phyloP scores from a whole-genome alignment of 2,113 vertebrate genomes.

The Cettia cetti region DNA sequence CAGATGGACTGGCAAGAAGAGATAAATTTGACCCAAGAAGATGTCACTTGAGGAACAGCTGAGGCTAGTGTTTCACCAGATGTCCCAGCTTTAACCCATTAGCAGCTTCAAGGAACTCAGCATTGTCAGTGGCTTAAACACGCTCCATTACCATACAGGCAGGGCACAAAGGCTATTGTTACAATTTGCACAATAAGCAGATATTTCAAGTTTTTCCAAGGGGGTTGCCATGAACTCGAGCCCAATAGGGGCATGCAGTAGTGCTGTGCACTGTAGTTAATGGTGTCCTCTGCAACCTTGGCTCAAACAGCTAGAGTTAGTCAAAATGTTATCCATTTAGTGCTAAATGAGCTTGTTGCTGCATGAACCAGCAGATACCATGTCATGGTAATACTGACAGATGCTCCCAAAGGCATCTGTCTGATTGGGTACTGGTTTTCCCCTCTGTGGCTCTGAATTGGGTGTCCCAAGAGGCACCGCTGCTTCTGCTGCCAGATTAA shows the following conservation, averaged over 20 bases:
- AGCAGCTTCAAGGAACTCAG: slow-evolving; percentile 61
- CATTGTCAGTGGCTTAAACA: not conserved
- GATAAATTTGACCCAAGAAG: slow-evolving; percentile 87
- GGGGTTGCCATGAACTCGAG: not conserved
- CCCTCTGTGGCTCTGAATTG: not conserved
- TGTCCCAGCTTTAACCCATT: slow-evolving; percentile 84
- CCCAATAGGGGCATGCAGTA: not conserved
- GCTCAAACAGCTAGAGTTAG: not conserved
- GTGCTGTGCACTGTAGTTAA: not conserved
- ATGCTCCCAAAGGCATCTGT: not conserved
- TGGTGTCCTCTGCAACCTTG: not conserved
- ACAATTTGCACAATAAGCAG: slow-evolving; percentile 13
- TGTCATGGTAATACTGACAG: not conserved
- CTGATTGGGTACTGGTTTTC: not conserved
- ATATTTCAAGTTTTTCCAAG: slow-evolving; percentile 10
- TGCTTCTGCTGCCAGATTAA: not conserved
- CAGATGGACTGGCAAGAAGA: slow-evolving; percentile 84
- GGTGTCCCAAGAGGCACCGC: not conserved
- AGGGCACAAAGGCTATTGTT: slow-evolving; percentile 11
- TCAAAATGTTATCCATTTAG: not conserved
- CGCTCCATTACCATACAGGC: not conserved
- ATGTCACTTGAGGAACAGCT: slow-evolving; percentile 88
- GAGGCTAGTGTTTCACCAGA: slow-evolving; percentile 90
- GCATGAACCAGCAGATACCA: not conserved
- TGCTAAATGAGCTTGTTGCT: not conserved